These are phyloP conservation scores for Xenus cinereus DNA, from an alignment of 2,113 vertebrate genomes.

Conservation along the genomic window DNA sequence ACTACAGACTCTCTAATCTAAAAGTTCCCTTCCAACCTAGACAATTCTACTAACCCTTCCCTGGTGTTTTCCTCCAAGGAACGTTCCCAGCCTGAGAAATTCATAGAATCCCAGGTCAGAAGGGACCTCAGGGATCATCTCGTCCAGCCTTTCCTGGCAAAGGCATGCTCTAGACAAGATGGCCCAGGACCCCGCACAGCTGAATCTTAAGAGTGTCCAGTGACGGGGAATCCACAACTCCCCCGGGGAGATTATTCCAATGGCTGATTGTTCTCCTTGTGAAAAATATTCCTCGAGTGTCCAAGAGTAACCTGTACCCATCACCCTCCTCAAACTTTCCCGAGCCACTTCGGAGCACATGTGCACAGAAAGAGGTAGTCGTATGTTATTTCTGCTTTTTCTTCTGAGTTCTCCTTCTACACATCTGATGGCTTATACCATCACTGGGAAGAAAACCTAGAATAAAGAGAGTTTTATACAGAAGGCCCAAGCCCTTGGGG, in stretches of 20 bases:
- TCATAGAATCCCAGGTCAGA: not conserved
- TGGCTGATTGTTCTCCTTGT: not conserved
- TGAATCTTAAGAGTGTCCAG: not conserved
- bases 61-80: not conserved
- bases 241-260: not conserved
- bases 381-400: not conserved
- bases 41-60: not conserved
- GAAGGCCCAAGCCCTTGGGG: too few species aligned
- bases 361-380: rapidly evolving
- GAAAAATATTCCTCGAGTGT: not conserved
- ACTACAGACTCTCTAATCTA: too few species aligned
- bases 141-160: not conserved
- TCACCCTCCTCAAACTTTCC: not conserved
- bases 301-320: not conserved
- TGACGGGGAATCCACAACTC: not conserved
- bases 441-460: too few species aligned
- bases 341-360: not conserved
- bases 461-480: too few species aligned
- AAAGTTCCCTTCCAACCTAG: too few species aligned
- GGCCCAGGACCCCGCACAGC: not conserved
- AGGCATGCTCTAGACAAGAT: not conserved
- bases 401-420: not conserved
- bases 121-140: not conserved
- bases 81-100: not conserved
- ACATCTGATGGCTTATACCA: not conserved